Evolutionary conservation across 2,888 invertebrate genomes (phyloP).

Genomic region (Philonicus albiceps): DNA sequence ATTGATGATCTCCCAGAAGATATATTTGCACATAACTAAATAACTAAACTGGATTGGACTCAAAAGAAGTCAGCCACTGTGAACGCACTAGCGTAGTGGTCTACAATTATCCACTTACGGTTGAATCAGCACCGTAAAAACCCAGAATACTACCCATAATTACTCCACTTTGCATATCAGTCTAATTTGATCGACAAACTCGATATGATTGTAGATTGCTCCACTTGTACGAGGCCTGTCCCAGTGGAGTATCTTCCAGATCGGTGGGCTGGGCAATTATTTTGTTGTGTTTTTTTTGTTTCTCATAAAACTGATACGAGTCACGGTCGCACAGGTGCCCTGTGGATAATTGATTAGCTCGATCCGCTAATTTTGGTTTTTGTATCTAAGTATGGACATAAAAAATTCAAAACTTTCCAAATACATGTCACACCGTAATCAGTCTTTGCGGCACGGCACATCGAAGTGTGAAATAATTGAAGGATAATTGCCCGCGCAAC

Average conservation of each 20-base stretch:
- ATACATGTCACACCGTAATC: not conserved
- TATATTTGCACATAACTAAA: not conserved
- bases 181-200: not conserved
- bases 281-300: not conserved
- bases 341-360: not conserved
- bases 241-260: not conserved
- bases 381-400: not conserved
- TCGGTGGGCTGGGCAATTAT: not conserved
- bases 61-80: not conserved
- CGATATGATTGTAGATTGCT: not conserved
- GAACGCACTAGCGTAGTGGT: not conserved
- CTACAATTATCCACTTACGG: not conserved
- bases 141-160: not conserved
- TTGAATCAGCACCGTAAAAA: not conserved
- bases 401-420: not conserved
- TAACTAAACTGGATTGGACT: not conserved
- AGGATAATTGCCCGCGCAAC: not conserved
- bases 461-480: not conserved
- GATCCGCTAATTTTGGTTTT: not conserved
- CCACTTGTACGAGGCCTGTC: not conserved
- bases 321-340: not conserved
- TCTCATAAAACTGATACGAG: not conserved
- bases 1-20: not conserved
- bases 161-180: not conserved
- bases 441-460: not conserved